Percentiles rank a stretch among this genome's conserved stretches.
Evolutionary conservation across 2,888 invertebrate genomes (phyloP).

Genomic region (Plagodis pulveraria): DNA sequence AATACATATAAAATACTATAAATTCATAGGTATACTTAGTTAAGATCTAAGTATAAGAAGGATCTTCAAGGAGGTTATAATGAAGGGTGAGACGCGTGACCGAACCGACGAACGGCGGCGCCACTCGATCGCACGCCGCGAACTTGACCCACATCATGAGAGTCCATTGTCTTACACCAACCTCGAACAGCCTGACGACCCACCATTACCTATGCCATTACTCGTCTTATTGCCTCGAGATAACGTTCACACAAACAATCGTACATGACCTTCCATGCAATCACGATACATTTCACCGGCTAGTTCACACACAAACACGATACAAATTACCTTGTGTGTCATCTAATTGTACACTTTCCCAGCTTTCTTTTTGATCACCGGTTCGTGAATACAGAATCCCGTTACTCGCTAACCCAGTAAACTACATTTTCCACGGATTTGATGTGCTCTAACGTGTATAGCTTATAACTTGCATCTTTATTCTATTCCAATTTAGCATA

Average conservation of each 20-base stretch:
- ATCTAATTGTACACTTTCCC: constrained; percentile 76
- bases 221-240: constrained; percentile 48
- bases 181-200: constrained; percentile 64
- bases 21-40: too few species aligned
- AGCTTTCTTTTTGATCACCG: constrained; percentile 74
- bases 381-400: constrained; percentile 65
- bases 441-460: constrained; percentile 42
- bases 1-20: too few species aligned
- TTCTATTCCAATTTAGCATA: constrained; percentile 18
- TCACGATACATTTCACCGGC: constrained; percentile 28
- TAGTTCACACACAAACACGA: constrained; percentile 41
- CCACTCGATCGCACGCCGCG: constrained; percentile 57
- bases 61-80: constrained; percentile 8
- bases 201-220: constrained; percentile 55
- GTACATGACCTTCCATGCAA: constrained; percentile 42
- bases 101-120: constrained; percentile 32
- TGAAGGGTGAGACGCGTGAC: constrained; percentile 54
- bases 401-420: constrained; percentile 71
- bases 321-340: constrained; percentile 50
- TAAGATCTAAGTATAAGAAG: not conserved
- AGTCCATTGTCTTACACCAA: constrained; percentile 71
- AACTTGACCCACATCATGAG: constrained; percentile 78
- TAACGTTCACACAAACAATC: constrained; percentile 44
- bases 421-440: constrained; percentile 63
- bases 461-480: too few species aligned